phyloP scores from a whole-genome alignment of 37 sponge, comb jelly and placozoan genomes.

The Cliona cf. orientalis region DNA sequence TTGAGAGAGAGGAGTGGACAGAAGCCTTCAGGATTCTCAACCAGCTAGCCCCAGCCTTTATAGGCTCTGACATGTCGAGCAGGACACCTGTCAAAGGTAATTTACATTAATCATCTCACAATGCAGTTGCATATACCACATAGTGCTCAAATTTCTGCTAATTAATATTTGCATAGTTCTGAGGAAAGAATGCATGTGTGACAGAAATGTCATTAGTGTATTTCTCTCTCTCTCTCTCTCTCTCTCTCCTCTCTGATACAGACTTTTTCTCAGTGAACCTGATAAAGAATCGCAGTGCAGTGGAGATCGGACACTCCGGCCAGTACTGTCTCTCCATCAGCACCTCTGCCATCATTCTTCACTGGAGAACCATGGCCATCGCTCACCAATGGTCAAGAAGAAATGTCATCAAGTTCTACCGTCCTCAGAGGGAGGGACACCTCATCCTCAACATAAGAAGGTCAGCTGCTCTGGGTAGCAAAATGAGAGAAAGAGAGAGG shows the following conservation, averaged over 20 bases:
- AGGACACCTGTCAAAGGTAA: too few species aligned
- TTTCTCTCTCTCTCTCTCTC: too few species aligned
- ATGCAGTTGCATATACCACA: too few species aligned
- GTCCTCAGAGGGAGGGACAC: conserved; percentile 20
- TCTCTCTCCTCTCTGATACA: neutral
- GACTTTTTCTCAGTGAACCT: conserved; percentile 54
- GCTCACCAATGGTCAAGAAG: conserved; percentile 51
- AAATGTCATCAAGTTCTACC: conserved; percentile 18
- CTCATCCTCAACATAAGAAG: conserved; percentile 29
- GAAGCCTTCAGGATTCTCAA: conserved; percentile 57
- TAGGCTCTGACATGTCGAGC: too few species aligned
- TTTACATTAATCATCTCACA: too few species aligned
- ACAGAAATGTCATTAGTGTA: too few species aligned
- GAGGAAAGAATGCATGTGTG: too few species aligned
- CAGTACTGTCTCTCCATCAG: conserved; percentile 44
- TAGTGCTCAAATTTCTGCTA: too few species aligned
- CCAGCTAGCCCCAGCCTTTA: conserved; percentile 47
- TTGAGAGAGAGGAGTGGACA: conserved; percentile 76
- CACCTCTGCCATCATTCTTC: conserved; percentile 35
- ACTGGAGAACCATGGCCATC: conserved; percentile 63
- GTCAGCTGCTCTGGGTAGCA: conserved; percentile 6
- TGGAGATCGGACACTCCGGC: conserved; percentile 54
- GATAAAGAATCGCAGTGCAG: conserved; percentile 37
- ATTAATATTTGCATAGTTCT: too few species aligned
- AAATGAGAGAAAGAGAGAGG: neutral